phyloP scores from a whole-genome alignment of 2,888 invertebrate genomes.

The Scaptodrosophila latifasciaeformis region DNA sequence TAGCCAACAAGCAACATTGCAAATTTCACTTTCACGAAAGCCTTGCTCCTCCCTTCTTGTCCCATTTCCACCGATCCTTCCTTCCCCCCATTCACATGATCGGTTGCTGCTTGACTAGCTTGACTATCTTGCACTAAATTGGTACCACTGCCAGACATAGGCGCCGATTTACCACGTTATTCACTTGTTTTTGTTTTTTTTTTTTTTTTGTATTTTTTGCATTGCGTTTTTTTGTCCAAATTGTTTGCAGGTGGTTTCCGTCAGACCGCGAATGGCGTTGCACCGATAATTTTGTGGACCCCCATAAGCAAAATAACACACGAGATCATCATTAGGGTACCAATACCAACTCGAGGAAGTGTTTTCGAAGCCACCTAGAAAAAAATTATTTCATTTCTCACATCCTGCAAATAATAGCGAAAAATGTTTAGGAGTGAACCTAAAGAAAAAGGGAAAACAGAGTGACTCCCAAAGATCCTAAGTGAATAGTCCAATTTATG shows the following conservation, averaged over 20 bases:
- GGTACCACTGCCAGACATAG: conserved; percentile 55
- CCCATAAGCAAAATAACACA: conserved; percentile 23
- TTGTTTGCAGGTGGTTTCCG: conserved; percentile 63
- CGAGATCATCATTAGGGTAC: not conserved
- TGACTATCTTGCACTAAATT: conserved; percentile 59
- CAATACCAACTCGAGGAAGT: conserved; percentile 31
- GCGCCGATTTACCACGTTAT: conserved; percentile 6
- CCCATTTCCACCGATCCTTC: not conserved
- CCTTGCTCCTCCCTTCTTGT: conserved; percentile 15
- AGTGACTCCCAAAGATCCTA: no score
- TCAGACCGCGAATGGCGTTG: conserved; percentile 41
- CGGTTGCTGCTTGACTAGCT: not conserved
- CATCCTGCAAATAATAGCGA: no score
- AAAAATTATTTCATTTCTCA: no score
- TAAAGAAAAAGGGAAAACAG: no score
- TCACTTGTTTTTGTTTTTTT: conserved; percentile 39
- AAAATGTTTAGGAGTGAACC: no score
- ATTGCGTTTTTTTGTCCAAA: conserved; percentile 39
- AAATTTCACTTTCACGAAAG: conserved; percentile 73
- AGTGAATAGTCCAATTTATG: no score
- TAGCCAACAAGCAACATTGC: conserved; percentile 28
- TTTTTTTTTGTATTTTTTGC: conserved; percentile 7
- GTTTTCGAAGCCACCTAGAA: conserved; percentile 5
- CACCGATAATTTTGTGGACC: no score
- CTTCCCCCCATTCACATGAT: conserved; percentile 1